Base-by-base conservation (phyloP, 2,113 vertebrate species). In the Malurus melanocephalus region DNA sequence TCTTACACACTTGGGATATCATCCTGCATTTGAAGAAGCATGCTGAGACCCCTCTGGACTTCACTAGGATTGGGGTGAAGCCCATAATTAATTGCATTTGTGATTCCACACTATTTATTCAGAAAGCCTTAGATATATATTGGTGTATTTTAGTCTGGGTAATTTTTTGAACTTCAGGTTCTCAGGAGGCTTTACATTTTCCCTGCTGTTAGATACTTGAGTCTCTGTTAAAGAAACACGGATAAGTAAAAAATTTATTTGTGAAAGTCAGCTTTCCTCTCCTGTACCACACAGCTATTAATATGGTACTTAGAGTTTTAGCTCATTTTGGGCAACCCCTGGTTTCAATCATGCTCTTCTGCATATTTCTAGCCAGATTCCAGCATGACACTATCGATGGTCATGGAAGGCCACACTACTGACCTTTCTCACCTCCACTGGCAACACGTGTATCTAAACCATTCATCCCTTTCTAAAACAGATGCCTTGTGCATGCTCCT, bases 131-230 rank as follows among this genome's bases (percentile, higher is more conserved):
- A 65, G 28, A 40, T 46, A 7, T 65, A 46, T 38, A 85, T 18
- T 32, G 18, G 18, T 59, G 73, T 13, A 16, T 85, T 92, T 33
- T 24, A 77, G 51, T 76, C 11, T 38, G 77, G 33, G 55, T 45
- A 73, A 82, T 59, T 82, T 80, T 85, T n/a, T 86, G 28, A 90
- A 87, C 16, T 89, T 69, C 26, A 20, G 10, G 30, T 59, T 79
- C 55, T 89, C 46, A 61, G 55, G 6, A 52, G 6, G 26, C 33
- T 81, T 78, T 75, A 75, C 13, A 72, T 65, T 35, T 67, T 43
- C 67, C 16, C 42, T 13, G 21, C 42, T 13, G 21, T 83, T 51
- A 77, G 43, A 82, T 32, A 64, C 14, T 59, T 52, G 35, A 59
- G n/a, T 51, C 46, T 90, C 53, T 67, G 9, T 67, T 88, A 60